Evolutionary conservation across 2,113 vertebrate species (phyloP).

Genomic region (Caranx melampygus): DNA sequence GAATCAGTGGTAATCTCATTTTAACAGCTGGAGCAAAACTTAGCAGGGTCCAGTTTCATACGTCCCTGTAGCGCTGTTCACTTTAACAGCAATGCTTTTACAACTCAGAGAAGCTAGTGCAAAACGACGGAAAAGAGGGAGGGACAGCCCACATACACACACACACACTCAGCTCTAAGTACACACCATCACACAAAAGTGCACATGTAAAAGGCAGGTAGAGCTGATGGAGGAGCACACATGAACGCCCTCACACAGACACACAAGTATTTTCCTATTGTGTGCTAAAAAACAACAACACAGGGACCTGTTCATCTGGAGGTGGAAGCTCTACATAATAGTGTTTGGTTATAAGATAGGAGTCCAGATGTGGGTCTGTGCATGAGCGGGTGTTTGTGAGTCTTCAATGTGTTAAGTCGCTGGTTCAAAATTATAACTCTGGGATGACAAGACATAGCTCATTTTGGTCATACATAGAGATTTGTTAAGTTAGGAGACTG

Average conservation of each 20-base stretch:
- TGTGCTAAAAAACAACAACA: background rate
- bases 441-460: background rate
- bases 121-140: slow-evolving; percentile 36
- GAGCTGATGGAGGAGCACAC: background rate
- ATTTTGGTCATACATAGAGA: background rate
- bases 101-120: slow-evolving; percentile 57
- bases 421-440: background rate
- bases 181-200: slow-evolving; percentile 21
- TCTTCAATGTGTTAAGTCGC: background rate
- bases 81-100: slow-evolving; percentile 71
- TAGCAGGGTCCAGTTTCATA: slow-evolving; percentile 69
- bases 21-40: slow-evolving; percentile 64
- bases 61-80: slow-evolving; percentile 60
- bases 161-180: background rate
- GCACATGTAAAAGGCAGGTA: slow-evolving; percentile 14
- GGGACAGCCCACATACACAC: slow-evolving; percentile 12
- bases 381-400: background rate
- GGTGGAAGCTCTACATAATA: background rate
- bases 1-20: slow-evolving; percentile 43
- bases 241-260: slow-evolving; percentile 16
- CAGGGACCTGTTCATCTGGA: background rate
- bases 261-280: slow-evolving; percentile 14
- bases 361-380: background rate
- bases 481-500: background rate
- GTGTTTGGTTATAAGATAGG: background rate